These are phyloP conservation scores for Leptinotarsa peninsularis DNA, from an alignment of 2,888 invertebrate species.

Conservation along the genomic window DNA sequence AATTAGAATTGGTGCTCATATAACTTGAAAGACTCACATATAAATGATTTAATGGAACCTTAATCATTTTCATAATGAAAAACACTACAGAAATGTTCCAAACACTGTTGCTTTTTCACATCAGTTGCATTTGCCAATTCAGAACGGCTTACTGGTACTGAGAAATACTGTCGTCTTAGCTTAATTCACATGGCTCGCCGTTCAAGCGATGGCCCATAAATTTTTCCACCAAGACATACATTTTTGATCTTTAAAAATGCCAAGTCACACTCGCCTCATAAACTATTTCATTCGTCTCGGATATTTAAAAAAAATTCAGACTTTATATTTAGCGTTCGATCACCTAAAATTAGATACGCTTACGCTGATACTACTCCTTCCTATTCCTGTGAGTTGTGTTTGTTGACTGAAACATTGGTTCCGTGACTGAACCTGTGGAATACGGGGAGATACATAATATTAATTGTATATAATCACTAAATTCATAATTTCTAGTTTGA, in stretches of 20 bases:
- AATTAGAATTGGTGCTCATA: too few species aligned
- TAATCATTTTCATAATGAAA: not conserved
- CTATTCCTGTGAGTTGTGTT: conserved; percentile 4
- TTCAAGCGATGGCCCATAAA: not conserved
- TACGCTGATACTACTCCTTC: conserved; percentile 25
- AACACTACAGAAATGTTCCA: not conserved
- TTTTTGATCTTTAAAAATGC: not conserved
- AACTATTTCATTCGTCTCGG: conserved; percentile 7
- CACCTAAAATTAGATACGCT: conserved; percentile 30
- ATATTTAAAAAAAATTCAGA: conserved; percentile 27
- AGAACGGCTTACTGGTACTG: not conserved
- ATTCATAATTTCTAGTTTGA: too few species aligned
- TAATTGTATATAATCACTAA: not conserved
- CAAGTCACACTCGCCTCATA: not conserved
- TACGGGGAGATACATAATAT: conserved; percentile 15
- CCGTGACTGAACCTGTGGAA: conserved; percentile 1
- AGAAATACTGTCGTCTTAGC: not conserved
- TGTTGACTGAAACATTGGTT: conserved; percentile 33
- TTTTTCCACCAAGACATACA: not conserved
- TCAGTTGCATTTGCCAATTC: too few species aligned
- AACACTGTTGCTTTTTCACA: too few species aligned
- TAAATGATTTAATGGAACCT: too few species aligned
- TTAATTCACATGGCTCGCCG: not conserved
- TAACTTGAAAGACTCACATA: too few species aligned
- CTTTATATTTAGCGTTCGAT: conserved; percentile 32